Conservation (phyloP, 2,888 invertebrate genomes). For the Marasmarcha lunaedactyla region DNA sequence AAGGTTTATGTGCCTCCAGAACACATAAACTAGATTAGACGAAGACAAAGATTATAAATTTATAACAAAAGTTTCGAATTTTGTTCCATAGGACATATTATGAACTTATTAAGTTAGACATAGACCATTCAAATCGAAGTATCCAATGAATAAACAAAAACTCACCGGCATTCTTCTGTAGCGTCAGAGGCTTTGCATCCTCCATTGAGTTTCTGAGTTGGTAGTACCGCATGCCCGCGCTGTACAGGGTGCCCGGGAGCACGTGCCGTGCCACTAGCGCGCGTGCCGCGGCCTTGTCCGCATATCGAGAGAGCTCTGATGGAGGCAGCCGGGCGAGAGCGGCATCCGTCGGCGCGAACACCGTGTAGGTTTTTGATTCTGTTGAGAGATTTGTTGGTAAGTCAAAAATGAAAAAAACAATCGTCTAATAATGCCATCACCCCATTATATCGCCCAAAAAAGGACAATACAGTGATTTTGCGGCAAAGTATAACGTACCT, state of each 20-base stretch:
- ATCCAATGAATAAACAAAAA: too few relatives aligned
- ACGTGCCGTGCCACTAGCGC: conserved; percentile 82
- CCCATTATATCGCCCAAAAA: neutral
- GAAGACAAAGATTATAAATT: too few relatives aligned
- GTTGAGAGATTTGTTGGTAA: conserved; percentile 15
- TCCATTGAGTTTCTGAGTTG: conserved; percentile 85
- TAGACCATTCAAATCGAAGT: too few relatives aligned
- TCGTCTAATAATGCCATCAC: neutral
- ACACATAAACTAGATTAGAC: too few relatives aligned
- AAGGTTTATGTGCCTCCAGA: too few relatives aligned
- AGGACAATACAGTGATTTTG: too few relatives aligned
- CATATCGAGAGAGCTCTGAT: conserved; percentile 70
- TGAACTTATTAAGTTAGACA: too few relatives aligned
- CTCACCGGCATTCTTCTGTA: conserved; percentile 82
- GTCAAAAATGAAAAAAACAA: neutral
- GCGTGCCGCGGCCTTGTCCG: conserved; percentile 75
- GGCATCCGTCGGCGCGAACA: conserved; percentile 87
- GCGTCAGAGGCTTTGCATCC: conserved; percentile 79
- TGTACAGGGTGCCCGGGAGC: conserved; percentile 82
- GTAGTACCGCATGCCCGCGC: conserved; percentile 89
- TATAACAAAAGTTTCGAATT: too few relatives aligned
- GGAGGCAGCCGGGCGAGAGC: conserved; percentile 79
- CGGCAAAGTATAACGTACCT: too few relatives aligned
- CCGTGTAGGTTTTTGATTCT: conserved; percentile 87
- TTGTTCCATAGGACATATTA: too few relatives aligned